phyloP scores from a whole-genome alignment of 92 coral and sea anemone species.

The Porites evermanni region DNA sequence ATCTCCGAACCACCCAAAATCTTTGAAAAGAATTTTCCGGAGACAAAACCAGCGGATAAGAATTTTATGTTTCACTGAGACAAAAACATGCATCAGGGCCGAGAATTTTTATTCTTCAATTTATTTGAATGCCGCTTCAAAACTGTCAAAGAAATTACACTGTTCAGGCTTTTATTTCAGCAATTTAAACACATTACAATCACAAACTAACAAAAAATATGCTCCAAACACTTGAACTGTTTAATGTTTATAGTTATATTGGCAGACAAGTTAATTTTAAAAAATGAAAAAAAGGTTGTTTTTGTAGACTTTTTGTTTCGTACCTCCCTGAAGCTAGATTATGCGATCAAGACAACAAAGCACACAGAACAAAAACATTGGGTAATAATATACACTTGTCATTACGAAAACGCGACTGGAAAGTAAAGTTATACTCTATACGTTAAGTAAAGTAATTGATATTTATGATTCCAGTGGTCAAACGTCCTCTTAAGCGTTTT shows the following conservation, averaged over 20 bases:
- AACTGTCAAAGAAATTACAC: background rate
- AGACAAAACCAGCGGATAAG: background rate
- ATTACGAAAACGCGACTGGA: background rate
- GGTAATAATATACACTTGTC: background rate
- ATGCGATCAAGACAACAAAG: slow-evolving; percentile 7
- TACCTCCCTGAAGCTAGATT: background rate
- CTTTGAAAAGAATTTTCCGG: background rate
- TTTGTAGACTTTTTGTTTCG: background rate
- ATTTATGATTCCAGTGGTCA: too few species aligned
- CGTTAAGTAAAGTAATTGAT: background rate
- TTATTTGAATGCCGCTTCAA: background rate
- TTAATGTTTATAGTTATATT: too few species aligned
- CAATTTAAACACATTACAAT: background rate
- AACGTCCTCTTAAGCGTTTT: too few species aligned
- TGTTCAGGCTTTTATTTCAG: background rate
- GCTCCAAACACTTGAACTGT: background rate
- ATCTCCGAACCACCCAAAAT: too few species aligned
- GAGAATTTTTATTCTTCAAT: too few species aligned
- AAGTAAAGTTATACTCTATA: background rate
- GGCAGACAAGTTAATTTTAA: background rate
- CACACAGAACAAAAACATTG: background rate
- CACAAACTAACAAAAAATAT: background rate
- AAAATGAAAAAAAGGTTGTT: background rate
- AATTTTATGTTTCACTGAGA: background rate
- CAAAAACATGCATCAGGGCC: background rate